Percentiles rank a stretch among this genome's conserved stretches.
Conservation (phyloP, 1,140 invertebrate species). For the Drosophila watanabei region DNA sequence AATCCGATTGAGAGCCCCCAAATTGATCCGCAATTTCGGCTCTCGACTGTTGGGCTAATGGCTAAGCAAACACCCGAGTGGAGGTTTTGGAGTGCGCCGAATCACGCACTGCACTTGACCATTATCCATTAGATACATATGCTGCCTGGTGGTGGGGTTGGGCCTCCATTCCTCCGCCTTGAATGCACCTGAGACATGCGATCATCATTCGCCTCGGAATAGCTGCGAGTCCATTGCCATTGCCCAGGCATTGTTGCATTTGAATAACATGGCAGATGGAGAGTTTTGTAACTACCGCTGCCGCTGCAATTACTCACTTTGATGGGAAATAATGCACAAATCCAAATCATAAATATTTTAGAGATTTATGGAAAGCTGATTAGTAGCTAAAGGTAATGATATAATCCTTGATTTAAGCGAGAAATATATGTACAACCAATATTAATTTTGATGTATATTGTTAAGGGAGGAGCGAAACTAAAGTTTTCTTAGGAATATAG, state of each 20-base stretch:
- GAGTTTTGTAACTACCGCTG: slow-evolving; percentile 22
- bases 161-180: slow-evolving; percentile 26
- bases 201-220: slow-evolving; percentile 36
- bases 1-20: slow-evolving; percentile 36
- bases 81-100: slow-evolving; percentile 34
- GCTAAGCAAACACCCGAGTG: slow-evolving; percentile 43
- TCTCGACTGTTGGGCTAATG: slow-evolving; percentile 35
- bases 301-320: slow-evolving; percentile 13
- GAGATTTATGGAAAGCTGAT: slow-evolving; percentile 11
- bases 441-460: not conserved
- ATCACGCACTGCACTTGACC: slow-evolving; percentile 56
- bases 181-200: slow-evolving; percentile 54
- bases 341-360: slow-evolving; percentile 15
- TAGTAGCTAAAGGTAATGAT: slow-evolving; percentile 4
- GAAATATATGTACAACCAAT: not conserved
- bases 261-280: slow-evolving; percentile 35
- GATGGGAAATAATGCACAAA: slow-evolving; percentile 19
- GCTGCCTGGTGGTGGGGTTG: slow-evolving; percentile 9
- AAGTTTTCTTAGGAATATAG: not conserved
- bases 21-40: slow-evolving; percentile 45
- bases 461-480: not conserved
- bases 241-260: slow-evolving; percentile 38
- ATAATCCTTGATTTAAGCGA: not conserved
- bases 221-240: slow-evolving; percentile 44
- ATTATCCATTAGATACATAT: slow-evolving; percentile 24